phyloP scores from a whole-genome alignment of 2,113 vertebrate genomes.

The Fulica atra region DNA sequence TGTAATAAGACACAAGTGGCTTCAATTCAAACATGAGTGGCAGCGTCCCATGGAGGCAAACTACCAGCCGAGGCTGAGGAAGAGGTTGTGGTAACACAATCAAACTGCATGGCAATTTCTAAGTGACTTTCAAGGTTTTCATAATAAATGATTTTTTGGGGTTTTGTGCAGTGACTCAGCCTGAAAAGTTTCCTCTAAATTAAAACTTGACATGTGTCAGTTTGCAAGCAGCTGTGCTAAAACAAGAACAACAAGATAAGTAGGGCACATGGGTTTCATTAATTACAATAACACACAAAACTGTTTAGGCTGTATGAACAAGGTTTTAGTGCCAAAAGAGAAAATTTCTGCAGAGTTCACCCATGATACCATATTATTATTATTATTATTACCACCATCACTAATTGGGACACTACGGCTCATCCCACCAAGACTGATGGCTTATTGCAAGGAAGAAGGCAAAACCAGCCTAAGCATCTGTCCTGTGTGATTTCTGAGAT shows the following conservation, averaged over 20 bases:
- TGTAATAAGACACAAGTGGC: constrained; percentile 60
- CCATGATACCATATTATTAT: not conserved
- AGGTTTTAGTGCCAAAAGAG: not conserved
- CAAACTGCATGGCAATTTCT: constrained; percentile 25
- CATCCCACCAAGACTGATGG: not conserved
- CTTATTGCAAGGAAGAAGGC: not conserved
- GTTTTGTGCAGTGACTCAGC: constrained; percentile 10
- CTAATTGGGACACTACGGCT: not conserved
- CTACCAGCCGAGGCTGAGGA: not conserved
- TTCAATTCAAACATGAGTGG: constrained; percentile 56
- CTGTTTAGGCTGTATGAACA: not conserved
- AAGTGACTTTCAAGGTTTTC: constrained; percentile 50
- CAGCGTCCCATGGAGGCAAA: constrained; percentile 47
- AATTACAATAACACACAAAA: constrained; percentile 33
- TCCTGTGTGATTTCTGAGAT: not conserved
- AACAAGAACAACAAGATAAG: constrained; percentile 38
- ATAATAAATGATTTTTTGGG: constrained; percentile 6
- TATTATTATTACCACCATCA: not conserved
- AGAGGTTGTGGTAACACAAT: constrained; percentile 23
- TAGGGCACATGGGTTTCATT: constrained; percentile 24
- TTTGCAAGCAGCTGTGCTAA: not conserved
- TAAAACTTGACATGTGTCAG: constrained; percentile 34
- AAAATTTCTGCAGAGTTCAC: not conserved
- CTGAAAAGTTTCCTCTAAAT: constrained; percentile 53
- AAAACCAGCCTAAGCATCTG: not conserved